Evolutionary conservation across 2,113 vertebrate species (phyloP).

Genomic region (Synodontis membranacea): DNA sequence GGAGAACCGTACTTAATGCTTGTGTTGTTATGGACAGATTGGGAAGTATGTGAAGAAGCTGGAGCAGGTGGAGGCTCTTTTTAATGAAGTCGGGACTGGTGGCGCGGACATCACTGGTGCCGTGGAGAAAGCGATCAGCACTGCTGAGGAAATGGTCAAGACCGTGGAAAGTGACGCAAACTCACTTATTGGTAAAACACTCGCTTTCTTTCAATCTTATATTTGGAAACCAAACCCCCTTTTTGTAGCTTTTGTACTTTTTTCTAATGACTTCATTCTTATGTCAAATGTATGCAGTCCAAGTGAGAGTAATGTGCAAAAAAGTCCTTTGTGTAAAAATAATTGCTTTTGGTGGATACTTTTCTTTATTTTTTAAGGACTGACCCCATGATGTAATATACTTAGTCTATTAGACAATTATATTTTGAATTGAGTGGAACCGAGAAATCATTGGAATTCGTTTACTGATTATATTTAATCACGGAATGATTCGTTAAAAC

Average conservation of each 20-base stretch:
- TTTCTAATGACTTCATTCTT: no score
- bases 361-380: no score
- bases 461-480: background rate
- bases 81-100: conserved; percentile 54
- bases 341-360: no score
- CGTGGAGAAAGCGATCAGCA: conserved; percentile 73
- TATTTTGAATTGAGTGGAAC: background rate
- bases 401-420: no score
- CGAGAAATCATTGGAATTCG: background rate
- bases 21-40: conserved; percentile 71
- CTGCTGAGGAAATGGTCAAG: conserved; percentile 63
- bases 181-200: conserved; percentile 56
- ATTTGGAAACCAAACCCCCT: background rate
- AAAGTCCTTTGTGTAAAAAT: no score
- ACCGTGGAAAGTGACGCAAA: conserved; percentile 71
- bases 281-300: no score
- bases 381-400: no score
- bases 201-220: background rate
- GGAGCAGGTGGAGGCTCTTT: conserved; percentile 71
- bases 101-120: background rate
- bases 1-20: background rate
- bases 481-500: no score
- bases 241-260: no score
- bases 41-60: conserved; percentile 73
- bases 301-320: no score